Evolutionary conservation across 2,888 invertebrate species (phyloP).

Genomic region (Biston stratarius): DNA sequence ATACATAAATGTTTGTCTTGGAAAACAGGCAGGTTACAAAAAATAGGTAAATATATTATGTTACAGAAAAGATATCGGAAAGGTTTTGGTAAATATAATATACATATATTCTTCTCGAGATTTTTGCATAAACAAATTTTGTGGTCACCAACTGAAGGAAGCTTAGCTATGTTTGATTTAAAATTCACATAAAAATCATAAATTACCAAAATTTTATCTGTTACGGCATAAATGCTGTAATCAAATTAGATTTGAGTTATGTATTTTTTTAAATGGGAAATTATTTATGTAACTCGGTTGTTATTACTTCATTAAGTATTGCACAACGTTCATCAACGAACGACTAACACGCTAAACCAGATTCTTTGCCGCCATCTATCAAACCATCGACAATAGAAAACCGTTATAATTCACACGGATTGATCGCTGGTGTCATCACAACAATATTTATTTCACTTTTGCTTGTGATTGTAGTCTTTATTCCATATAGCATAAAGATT

Average conservation of each 20-base stretch:
- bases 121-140: not conserved
- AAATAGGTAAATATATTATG: no score
- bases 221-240: slow-evolving; percentile 7
- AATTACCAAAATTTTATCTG: not conserved
- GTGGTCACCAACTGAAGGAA: not conserved
- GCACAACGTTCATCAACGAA: slow-evolving; percentile 37
- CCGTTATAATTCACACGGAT: slow-evolving; percentile 73
- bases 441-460: slow-evolving; percentile 51
- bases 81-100: no score
- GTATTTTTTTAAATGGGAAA: slow-evolving; percentile 15
- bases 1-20: no score
- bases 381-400: slow-evolving; percentile 60
- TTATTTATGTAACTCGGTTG: slow-evolving; percentile 20
- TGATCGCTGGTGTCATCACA: slow-evolving; percentile 59
- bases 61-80: no score
- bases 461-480: slow-evolving; percentile 40
- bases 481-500: slow-evolving; percentile 23
- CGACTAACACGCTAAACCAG: slow-evolving; percentile 37
- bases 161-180: not conserved
- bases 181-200: not conserved
- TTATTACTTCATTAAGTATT: slow-evolving; percentile 18
- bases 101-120: no score
- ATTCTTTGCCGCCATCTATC: slow-evolving; percentile 48
- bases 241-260: slow-evolving; percentile 13
- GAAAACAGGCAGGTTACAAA: no score